phyloP scores from a whole-genome alignment of 1,140 invertebrate genomes.

The Drosophila mayri region DNA sequence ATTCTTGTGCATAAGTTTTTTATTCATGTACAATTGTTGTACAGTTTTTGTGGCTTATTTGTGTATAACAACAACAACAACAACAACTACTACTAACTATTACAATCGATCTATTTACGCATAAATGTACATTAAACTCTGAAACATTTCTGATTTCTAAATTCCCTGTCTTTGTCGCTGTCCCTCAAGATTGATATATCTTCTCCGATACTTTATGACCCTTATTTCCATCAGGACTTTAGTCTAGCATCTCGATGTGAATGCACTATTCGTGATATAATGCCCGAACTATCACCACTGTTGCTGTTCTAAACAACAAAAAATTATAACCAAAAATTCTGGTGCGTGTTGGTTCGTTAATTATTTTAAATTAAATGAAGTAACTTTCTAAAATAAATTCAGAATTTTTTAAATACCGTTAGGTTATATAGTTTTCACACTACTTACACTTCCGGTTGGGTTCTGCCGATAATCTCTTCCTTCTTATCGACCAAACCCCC shows the following conservation, averaged over 20 bases:
- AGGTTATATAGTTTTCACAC: neutral
- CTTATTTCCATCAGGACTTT: neutral
- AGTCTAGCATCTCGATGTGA: neutral
- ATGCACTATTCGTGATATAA: slow-evolving; percentile 8
- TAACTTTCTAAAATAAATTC: neutral
- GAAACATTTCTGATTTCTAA: slow-evolving; percentile 12
- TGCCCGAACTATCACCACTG: slow-evolving; percentile 8
- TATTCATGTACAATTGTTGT: slow-evolving; percentile 68
- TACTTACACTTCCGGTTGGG: slow-evolving; percentile 17
- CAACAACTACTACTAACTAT: slow-evolving; percentile 42
- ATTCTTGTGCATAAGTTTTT: slow-evolving; percentile 76
- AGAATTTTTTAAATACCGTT: no score
- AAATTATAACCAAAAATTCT: neutral
- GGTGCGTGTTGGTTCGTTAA: slow-evolving; percentile 21
- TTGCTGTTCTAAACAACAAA: neutral
- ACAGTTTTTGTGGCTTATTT: slow-evolving; percentile 80
- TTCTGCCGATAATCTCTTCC: neutral
- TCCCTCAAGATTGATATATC: neutral
- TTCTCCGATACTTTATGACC: neutral
- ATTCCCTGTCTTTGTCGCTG: slow-evolving; percentile 15
- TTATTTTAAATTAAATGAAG: neutral
- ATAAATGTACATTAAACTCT: slow-evolving; percentile 49
- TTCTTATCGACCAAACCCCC: slow-evolving; percentile 15
- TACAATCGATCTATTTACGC: slow-evolving; percentile 55
- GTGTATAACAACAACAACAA: slow-evolving; percentile 65